Conservation (phyloP, 2,888 invertebrate genomes). For the Ochropacha duplaris region DNA sequence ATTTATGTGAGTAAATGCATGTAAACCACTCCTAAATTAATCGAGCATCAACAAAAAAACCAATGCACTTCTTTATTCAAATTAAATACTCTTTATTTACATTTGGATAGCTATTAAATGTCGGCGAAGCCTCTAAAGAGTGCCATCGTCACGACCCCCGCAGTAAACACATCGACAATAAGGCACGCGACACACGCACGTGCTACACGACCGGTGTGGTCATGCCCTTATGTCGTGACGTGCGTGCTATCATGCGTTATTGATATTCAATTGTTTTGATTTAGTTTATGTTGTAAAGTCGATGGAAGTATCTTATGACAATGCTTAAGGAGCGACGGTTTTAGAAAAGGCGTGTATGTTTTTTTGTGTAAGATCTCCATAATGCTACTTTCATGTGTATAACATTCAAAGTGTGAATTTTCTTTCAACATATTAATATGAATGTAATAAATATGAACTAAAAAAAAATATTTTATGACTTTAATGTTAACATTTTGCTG, state of each 20-base stretch:
- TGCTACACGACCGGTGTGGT: constrained; percentile 53
- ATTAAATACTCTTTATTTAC: constrained; percentile 35
- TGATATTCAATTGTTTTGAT: constrained; percentile 17
- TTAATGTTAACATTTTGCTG: no score
- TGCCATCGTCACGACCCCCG: constrained; percentile 16
- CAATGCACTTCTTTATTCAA: constrained; percentile 40
- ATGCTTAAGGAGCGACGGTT: not conserved
- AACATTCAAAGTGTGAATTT: no score
- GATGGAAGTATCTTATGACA: constrained; percentile 10
- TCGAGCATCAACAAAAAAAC: constrained; percentile 28
- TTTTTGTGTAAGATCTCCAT: constrained; percentile 1
- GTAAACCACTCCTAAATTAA: constrained; percentile 21
- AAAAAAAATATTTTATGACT: no score
- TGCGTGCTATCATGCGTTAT: constrained; percentile 43
- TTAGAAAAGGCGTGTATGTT: not conserved
- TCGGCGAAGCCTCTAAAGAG: constrained; percentile 18
- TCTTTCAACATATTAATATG: no score
- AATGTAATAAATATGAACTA: no score
- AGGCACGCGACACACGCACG: constrained; percentile 64
- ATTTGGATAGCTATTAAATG: constrained; percentile 37
- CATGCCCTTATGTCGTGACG: constrained; percentile 63
- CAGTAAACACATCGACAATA: constrained; percentile 25
- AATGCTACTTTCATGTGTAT: no score
- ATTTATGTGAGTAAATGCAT: constrained; percentile 16
- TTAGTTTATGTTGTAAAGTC: not conserved